Evolutionary conservation across 2,888 invertebrate genomes (phyloP).

Genomic region (Orchesella flavescens): DNA sequence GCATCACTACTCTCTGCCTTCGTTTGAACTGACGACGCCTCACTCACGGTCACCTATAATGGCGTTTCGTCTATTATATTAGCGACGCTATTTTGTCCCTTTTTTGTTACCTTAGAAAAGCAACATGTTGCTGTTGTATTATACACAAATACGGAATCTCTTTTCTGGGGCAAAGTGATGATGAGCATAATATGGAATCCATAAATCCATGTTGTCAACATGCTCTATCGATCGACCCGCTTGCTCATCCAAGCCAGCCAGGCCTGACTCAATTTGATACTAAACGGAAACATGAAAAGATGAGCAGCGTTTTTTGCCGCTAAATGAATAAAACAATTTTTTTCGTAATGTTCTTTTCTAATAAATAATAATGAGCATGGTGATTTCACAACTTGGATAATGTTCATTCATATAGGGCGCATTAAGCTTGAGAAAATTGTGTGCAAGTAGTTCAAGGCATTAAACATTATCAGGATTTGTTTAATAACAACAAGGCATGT

Average conservation of each 20-base stretch:
- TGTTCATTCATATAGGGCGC: too few species aligned
- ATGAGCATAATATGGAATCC: too few species aligned
- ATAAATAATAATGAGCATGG: background rate
- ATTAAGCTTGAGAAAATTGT: background rate
- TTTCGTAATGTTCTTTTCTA: background rate
- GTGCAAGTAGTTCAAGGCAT: conserved; percentile 60
- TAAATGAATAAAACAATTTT: too few species aligned
- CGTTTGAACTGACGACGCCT: conserved; percentile 18
- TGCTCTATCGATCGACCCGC: too few species aligned
- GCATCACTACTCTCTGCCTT: conserved; percentile 24
- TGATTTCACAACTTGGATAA: background rate
- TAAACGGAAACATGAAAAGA: too few species aligned
- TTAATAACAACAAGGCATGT: conserved; percentile 35
- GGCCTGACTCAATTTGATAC: too few species aligned
- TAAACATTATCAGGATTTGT: conserved; percentile 33
- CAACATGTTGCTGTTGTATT: background rate
- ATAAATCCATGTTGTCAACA: too few species aligned
- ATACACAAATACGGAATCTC: background rate
- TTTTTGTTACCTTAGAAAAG: background rate
- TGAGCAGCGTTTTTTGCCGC: too few species aligned
- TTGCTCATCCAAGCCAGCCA: too few species aligned
- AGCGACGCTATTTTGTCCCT: background rate
- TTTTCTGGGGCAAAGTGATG: background rate
- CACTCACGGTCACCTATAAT: conserved; percentile 40
- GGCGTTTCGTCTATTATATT: conserved; percentile 39